Percentiles rank a stretch among this genome's conserved stretches.
Evolutionary conservation across 2,888 invertebrate species (phyloP).

Genomic region (Anorthoa munda): DNA sequence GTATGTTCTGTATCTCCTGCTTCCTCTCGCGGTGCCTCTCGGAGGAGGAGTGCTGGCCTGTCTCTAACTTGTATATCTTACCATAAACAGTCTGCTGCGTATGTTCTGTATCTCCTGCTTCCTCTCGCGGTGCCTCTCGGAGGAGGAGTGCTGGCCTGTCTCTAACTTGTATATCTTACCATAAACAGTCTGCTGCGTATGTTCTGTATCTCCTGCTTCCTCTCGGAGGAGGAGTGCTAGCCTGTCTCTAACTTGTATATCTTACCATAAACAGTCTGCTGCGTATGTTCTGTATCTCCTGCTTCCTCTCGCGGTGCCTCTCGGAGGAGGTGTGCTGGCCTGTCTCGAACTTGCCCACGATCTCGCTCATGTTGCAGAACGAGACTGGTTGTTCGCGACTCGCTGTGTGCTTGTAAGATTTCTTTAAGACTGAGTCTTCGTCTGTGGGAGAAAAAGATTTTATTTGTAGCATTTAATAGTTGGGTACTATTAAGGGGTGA

Average conservation of each 20-base stretch:
- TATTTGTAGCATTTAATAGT: too few species aligned
- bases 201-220: conserved; percentile 94
- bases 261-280: conserved; percentile 95
- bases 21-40: neutral
- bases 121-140: neutral
- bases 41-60: conserved; percentile 47
- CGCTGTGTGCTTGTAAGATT: conserved; percentile 86
- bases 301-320: conserved; percentile 95
- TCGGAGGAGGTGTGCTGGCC: conserved; percentile 91
- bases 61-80: conserved; percentile 10
- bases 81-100: neutral
- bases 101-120: too few species aligned
- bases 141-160: conserved; percentile 47
- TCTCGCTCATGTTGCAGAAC: conserved; percentile 96
- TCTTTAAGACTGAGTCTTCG: conserved; percentile 92
- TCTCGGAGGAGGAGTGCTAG: conserved; percentile 90
- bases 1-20: too few species aligned
- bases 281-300: conserved; percentile 96
- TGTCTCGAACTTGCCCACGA: conserved; percentile 95
- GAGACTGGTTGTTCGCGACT: conserved; percentile 94
- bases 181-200: too few species aligned
- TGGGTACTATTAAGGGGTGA: too few species aligned
- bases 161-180: conserved; percentile 10
- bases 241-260: conserved; percentile 93
- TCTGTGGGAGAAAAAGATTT: conserved; percentile 72